Conservation (phyloP, 2,888 invertebrate species). For the Capitulum mitella region DNA sequence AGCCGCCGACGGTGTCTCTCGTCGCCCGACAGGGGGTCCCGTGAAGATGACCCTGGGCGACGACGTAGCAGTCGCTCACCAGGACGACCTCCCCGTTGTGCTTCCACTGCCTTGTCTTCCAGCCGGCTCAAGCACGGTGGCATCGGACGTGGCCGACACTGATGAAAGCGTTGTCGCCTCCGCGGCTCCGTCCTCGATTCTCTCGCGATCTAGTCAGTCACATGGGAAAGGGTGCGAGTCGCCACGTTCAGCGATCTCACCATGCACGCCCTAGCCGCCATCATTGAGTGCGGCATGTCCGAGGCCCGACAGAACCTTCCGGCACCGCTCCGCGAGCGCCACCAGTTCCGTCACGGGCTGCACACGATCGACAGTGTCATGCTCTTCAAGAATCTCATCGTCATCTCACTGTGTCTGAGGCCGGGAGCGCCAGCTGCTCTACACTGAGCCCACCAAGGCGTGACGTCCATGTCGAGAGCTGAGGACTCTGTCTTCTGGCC, state of each 20-base stretch:
- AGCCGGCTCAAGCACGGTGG: not conserved
- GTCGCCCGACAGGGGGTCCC: not conserved
- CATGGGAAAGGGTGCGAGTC: constrained; percentile 17
- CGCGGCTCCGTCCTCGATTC: too few species aligned
- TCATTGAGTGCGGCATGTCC: constrained; percentile 24
- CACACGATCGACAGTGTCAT: constrained; percentile 25
- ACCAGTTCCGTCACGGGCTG: constrained; percentile 27
- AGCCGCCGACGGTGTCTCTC: not conserved
- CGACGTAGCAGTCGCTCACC: not conserved
- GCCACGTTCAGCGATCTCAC: constrained; percentile 25
- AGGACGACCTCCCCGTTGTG: too few species aligned
- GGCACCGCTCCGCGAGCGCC: not conserved
- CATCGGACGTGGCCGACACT: too few species aligned
- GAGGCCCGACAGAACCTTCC: not conserved
- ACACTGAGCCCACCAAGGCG: too few species aligned
- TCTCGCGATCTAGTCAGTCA: too few species aligned
- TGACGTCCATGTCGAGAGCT: too few species aligned
- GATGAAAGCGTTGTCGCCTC: too few species aligned
- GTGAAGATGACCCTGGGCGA: not conserved
- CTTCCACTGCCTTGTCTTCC: not conserved
- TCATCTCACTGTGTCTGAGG: constrained; percentile 27
- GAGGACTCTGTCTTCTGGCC: too few species aligned
- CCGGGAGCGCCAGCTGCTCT: not conserved
- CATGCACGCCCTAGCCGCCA: not conserved
- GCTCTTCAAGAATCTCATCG: constrained; percentile 23